These are phyloP conservation scores for Fistularia tabacaria DNA, from an alignment of 2,797 vertebrate species.

Conservation along the genomic window DNA sequence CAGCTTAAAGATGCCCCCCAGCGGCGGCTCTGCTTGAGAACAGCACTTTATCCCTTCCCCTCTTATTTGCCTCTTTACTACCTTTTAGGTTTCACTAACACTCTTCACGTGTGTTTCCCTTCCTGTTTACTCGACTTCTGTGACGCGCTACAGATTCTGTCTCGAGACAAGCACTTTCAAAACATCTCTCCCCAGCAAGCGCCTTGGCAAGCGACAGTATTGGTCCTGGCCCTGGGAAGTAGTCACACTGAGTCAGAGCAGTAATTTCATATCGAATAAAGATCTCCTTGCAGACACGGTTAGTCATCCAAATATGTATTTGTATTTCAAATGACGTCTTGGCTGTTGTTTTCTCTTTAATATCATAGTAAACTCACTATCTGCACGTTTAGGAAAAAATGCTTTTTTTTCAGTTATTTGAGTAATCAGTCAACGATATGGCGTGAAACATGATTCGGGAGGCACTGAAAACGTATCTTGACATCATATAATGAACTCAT, in stretches of 20 bases:
- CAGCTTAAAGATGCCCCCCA: conserved; percentile 13
- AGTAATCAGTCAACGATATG: not conserved
- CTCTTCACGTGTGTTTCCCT: not conserved
- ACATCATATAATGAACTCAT: too few species aligned
- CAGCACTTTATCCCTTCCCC: not conserved
- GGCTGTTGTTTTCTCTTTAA: not conserved
- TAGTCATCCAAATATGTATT: conserved; percentile 1
- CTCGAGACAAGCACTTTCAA: conserved; percentile 1
- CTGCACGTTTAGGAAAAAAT: too few species aligned
- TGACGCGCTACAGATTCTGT: conserved; percentile 12
- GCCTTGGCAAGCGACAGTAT: conserved; percentile 5
- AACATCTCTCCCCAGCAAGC: conserved; percentile 16
- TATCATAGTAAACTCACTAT: not conserved
- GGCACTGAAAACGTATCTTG: too few species aligned
- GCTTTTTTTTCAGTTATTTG: too few species aligned
- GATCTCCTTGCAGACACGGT: conserved; percentile 7
- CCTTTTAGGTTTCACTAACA: not conserved
- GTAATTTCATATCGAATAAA: conserved; percentile 13
- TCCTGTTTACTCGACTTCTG: conserved; percentile 4
- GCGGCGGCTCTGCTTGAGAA: not conserved
- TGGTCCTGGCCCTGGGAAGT: not conserved
- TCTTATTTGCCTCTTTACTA: not conserved
- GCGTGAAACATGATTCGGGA: too few species aligned
- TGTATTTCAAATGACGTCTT: not conserved
- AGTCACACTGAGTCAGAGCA: conserved; percentile 23